These are phyloP conservation scores for Sinopyrophorus schimmeli DNA, from an alignment of 2,888 invertebrate species.

Conservation along the genomic window DNA sequence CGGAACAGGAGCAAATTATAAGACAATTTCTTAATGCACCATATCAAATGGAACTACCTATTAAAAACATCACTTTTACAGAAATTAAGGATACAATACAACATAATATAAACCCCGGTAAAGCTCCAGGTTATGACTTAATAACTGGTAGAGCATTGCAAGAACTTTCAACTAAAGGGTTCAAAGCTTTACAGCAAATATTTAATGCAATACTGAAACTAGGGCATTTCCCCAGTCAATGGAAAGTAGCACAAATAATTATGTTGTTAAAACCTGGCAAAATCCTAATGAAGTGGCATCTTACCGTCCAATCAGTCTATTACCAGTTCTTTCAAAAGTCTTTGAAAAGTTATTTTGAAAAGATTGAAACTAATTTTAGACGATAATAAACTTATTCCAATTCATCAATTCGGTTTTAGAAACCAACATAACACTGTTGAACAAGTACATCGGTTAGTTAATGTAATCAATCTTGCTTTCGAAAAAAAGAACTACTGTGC, in stretches of 20 bases:
- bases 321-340: background rate
- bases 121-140: too few relatives aligned
- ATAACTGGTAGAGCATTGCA: too few relatives aligned
- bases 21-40: too few relatives aligned
- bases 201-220: background rate
- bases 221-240: background rate
- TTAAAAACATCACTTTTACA: too few relatives aligned
- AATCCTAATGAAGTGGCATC: too few relatives aligned
- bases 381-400: background rate
- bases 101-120: too few relatives aligned
- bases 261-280: constrained; percentile 3
- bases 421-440: constrained; percentile 1
- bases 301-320: background rate
- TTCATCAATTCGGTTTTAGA: background rate
- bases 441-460: constrained; percentile 1
- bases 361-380: background rate
- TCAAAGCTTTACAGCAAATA: too few relatives aligned
- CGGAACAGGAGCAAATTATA: too few relatives aligned
- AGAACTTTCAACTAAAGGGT: too few relatives aligned
- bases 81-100: too few relatives aligned
- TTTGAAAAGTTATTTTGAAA: background rate
- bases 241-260: constrained; percentile 6
- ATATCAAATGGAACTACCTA: too few relatives aligned
- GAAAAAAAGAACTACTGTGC: background rate
- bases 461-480: background rate